These are phyloP conservation scores for Prietella phreatophila DNA, from an alignment of 2,113 vertebrate species.

Conservation along the genomic window DNA sequence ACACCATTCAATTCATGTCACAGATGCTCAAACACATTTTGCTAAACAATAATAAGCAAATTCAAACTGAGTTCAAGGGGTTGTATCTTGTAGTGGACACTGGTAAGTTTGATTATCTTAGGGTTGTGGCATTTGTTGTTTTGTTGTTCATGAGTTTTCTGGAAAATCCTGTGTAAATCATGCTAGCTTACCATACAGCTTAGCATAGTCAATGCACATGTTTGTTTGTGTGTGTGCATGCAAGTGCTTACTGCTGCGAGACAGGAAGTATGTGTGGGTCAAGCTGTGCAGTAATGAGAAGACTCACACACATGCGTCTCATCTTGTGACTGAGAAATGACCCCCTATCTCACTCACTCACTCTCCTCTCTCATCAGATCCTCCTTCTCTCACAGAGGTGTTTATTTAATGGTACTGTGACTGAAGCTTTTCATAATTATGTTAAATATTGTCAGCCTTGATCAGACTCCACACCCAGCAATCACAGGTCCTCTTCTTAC, in stretches of 20 bases:
- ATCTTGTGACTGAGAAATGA: conserved; percentile 53
- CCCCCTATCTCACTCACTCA: conserved; percentile 38
- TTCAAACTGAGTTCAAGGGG: not conserved
- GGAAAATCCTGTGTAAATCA: conserved; percentile 12
- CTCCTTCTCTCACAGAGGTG: conserved; percentile 53
- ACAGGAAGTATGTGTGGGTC: conserved; percentile 50
- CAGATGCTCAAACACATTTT: not conserved
- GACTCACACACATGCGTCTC: conserved; percentile 21
- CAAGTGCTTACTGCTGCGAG: conserved; percentile 34
- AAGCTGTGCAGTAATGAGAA: conserved; percentile 57
- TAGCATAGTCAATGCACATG: conserved; percentile 30
- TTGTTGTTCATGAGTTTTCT: conserved; percentile 14
- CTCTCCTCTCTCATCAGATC: conserved; percentile 43
- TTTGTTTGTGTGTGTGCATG: conserved; percentile 35
- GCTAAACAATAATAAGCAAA: not conserved
- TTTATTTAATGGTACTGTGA: conserved; percentile 60
- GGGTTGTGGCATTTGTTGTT: conserved; percentile 13
- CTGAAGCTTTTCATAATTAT: conserved; percentile 63
- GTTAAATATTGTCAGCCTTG: conserved; percentile 58
- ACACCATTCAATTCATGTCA: not conserved
- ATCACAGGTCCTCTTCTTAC: conserved; percentile 54
- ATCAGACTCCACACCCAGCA: conserved; percentile 54
- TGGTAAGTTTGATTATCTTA: no score
- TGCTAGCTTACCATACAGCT: conserved; percentile 30
- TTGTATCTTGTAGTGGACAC: not conserved